phyloP scores from a whole-genome alignment of 1,140 invertebrate genomes.

The Zaprionus lachaisei region DNA sequence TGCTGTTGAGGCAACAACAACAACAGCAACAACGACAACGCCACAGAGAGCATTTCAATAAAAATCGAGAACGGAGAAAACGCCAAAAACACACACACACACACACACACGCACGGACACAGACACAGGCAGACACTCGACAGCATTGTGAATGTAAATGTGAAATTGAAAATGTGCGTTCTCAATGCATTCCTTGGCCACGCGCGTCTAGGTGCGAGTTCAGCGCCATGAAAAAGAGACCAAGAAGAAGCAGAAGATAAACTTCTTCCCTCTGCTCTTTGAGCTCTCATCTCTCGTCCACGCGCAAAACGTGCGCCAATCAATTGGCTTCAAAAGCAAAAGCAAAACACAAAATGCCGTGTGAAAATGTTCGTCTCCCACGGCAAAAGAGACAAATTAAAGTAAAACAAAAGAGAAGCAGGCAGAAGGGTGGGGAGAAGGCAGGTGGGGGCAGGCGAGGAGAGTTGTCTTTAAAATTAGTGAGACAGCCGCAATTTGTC shows the following conservation, averaged over 20 bases:
- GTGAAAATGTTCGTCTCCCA: conserved; percentile 75
- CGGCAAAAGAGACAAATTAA: conserved; percentile 74
- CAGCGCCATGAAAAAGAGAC: conserved; percentile 25
- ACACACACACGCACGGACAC: background rate
- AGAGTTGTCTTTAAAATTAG: conserved; percentile 69
- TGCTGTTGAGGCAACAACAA: conserved; percentile 59
- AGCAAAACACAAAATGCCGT: conserved; percentile 49
- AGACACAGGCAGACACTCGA: background rate
- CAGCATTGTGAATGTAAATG: conserved; percentile 55
- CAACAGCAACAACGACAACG: conserved; percentile 24
- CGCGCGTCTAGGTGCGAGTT: conserved; percentile 12
- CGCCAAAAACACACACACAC: conserved; percentile 13
- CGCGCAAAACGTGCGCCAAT: conserved; percentile 81
- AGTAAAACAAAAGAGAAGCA: conserved; percentile 41
- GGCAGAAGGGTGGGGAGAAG: background rate
- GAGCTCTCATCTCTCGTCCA: conserved; percentile 32
- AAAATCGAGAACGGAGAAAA: conserved; percentile 50
- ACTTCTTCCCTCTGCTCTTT: conserved; percentile 11
- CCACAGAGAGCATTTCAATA: conserved; percentile 58
- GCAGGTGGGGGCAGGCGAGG: background rate
- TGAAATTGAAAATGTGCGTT: conserved; percentile 39
- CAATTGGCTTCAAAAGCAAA: conserved; percentile 54
- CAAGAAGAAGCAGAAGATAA: background rate
- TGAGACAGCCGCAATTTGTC: conserved; percentile 80
- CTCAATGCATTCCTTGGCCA: conserved; percentile 49